Conservation (phyloP, 2,113 vertebrate species). For the Tautogolabrus adspersus region DNA sequence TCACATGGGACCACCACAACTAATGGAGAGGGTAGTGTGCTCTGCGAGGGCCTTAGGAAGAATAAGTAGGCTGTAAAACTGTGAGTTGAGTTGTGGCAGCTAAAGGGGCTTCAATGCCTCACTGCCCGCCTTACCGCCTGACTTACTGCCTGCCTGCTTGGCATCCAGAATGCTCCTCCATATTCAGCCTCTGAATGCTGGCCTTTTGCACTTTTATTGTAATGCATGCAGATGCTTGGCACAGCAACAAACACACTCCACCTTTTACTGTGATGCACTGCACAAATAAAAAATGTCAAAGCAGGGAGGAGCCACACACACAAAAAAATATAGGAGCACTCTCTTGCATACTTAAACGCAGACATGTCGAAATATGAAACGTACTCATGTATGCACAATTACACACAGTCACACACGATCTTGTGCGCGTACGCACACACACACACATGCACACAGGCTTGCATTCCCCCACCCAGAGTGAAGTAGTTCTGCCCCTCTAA, state of each 20-base stretch:
- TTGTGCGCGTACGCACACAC: slow-evolving; percentile 10
- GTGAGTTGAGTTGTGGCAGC: slow-evolving; percentile 75
- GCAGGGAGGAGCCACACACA: slow-evolving; percentile 60
- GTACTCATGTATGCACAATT: slow-evolving; percentile 64
- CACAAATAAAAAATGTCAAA: slow-evolving; percentile 73
- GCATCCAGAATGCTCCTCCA: slow-evolving; percentile 69
- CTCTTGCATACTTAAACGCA: slow-evolving; percentile 59
- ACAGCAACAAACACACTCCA: slow-evolving; percentile 68
- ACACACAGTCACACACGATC: slow-evolving; percentile 37
- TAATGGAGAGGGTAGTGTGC: slow-evolving; percentile 78
- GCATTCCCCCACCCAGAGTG: slow-evolving; percentile 74
- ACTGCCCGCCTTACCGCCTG: slow-evolving; percentile 72
- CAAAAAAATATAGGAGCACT: slow-evolving; percentile 28
- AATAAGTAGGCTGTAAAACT: slow-evolving; percentile 80
- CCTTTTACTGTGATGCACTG: slow-evolving; percentile 63
- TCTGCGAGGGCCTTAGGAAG: slow-evolving; percentile 73
- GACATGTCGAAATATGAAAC: slow-evolving; percentile 58
- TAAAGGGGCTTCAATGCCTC: slow-evolving; percentile 76
- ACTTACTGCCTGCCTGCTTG: slow-evolving; percentile 74
- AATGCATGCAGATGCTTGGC: slow-evolving; percentile 73
- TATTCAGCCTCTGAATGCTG: slow-evolving; percentile 70
- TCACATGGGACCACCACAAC: slow-evolving; percentile 73
- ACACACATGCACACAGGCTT: slow-evolving; percentile 32
- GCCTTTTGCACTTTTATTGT: slow-evolving; percentile 78
- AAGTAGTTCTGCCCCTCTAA: slow-evolving; percentile 82